Percentiles rank a stretch among this genome's conserved stretches.
Evolutionary conservation across 2,113 vertebrate genomes (phyloP).

Genomic region (Mesitornis unicolor): DNA sequence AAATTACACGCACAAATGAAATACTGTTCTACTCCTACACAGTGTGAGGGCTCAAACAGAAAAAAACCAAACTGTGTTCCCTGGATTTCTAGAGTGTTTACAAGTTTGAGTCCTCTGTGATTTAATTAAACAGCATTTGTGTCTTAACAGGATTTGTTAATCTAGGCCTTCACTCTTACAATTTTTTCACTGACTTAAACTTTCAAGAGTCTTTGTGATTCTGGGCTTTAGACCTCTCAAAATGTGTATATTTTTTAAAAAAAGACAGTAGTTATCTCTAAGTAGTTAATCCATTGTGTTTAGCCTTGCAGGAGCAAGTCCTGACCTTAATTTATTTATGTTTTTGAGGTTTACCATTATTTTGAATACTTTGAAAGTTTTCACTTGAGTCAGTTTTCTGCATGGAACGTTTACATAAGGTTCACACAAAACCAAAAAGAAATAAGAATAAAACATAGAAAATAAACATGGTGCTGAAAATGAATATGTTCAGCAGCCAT

Average conservation of each 20-base stretch:
- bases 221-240: not conserved
- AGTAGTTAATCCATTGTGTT: not conserved
- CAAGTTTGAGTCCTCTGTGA: not conserved
- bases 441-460: conserved; percentile 42
- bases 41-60: not conserved
- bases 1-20: not conserved
- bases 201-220: not conserved
- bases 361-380: not conserved
- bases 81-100: not conserved
- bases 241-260: not conserved
- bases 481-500: conserved; percentile 79
- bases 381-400: not conserved
- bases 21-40: not conserved
- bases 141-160: not conserved
- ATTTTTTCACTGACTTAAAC: not conserved
- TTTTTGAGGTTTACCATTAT: not conserved
- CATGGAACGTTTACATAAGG: not conserved
- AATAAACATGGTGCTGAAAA: conserved; percentile 81
- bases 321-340: not conserved
- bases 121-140: not conserved
- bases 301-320: not conserved
- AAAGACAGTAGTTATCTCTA: not conserved
- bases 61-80: not conserved
- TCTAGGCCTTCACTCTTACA: not conserved
- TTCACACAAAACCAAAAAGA: conserved; percentile 29